phyloP scores from a whole-genome alignment of 64 coral and sea anemone species.

The Dendrophyllia cribrosa region DNA sequence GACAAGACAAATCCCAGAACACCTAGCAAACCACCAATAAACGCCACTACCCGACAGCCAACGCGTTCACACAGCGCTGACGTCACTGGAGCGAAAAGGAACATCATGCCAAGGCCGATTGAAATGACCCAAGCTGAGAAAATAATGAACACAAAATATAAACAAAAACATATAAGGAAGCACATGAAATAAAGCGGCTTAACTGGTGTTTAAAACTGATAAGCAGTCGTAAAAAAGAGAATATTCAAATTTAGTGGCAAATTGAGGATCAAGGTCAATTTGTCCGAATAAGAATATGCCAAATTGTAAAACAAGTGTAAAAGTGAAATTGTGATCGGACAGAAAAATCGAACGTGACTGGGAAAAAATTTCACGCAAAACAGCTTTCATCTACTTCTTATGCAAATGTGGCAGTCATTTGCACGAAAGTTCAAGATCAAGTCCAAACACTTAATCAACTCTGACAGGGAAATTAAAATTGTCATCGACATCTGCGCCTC shows the following conservation, averaged over 20 bases:
- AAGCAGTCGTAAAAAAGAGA: no score
- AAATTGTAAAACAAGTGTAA: no score
- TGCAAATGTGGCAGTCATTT: no score
- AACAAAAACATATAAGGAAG: neutral
- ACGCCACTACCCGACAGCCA: constrained; percentile 81
- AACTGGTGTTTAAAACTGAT: no score
- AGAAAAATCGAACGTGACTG: no score
- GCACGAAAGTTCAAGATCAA: neutral
- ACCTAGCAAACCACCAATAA: constrained; percentile 76
- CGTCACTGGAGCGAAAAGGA: constrained; percentile 77
- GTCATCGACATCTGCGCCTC: neutral
- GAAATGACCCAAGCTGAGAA: constrained; percentile 83
- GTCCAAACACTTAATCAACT: neutral
- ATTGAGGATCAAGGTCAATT: no score
- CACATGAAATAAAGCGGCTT: no score
- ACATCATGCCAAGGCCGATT: constrained; percentile 90
- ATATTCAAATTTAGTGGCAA: no score
- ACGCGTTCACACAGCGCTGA: constrained; percentile 85
- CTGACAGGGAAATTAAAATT: neutral
- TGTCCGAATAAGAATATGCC: no score
- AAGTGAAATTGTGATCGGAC: no score
- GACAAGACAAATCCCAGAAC: constrained; percentile 76
- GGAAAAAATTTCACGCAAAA: no score
- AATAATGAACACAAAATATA: neutral
- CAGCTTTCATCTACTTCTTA: no score